Conservation (phyloP, 2,797 vertebrate genomes). For the Pantherophis vulpinus region DNA sequence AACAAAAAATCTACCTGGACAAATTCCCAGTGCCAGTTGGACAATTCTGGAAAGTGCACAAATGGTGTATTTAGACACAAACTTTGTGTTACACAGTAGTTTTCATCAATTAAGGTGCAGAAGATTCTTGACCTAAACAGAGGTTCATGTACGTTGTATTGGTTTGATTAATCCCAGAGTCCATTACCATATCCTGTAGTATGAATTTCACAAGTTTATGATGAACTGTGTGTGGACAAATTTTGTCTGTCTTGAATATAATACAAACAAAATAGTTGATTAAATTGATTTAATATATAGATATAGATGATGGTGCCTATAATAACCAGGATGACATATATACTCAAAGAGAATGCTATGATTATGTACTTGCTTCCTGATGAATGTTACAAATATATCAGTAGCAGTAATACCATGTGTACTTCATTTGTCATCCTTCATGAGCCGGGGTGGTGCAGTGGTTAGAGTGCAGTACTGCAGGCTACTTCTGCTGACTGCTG, state of each 20-base stretch:
- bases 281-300: background rate
- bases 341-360: background rate
- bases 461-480: no score
- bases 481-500: no score
- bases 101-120: background rate
- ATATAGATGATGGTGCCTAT: background rate
- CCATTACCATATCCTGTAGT: background rate
- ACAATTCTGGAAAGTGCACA: background rate
- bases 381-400: background rate
- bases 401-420: background rate
- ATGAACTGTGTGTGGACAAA: background rate
- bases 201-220: background rate
- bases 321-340: background rate
- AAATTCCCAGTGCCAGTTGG: background rate
- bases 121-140: background rate
- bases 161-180: background rate
- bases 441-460: no score
- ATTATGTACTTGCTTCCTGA: background rate
- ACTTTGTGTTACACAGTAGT: background rate
- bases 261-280: background rate
- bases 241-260: background rate
- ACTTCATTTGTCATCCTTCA: background rate
- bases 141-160: background rate
- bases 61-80: background rate
- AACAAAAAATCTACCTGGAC: background rate